A percentile compares a stretch with the other conserved stretches of the same genome.
phyloP scores from a whole-genome alignment of 2,797 vertebrate genomes.

The Heliangelus exortis region DNA sequence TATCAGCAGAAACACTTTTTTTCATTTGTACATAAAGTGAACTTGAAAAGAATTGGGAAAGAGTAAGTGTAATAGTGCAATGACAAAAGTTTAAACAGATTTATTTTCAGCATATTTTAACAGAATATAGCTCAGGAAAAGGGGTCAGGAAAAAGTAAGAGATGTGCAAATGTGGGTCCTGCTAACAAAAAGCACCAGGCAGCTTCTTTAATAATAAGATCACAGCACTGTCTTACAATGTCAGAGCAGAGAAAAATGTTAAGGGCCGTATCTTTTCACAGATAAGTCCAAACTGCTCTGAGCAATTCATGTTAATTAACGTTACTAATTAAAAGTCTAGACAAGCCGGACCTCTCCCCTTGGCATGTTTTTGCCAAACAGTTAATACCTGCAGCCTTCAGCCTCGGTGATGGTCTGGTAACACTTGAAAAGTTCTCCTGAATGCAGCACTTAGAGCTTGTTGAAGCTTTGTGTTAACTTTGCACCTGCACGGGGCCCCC shows the following conservation, averaged over 20 bases:
- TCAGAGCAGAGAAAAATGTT: neutral
- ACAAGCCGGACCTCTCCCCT: neutral
- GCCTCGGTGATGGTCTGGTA: neutral
- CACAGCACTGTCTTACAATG: neutral
- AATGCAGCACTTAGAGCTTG: neutral
- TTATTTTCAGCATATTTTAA: neutral
- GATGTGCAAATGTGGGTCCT: neutral
- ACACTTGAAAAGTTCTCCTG: neutral
- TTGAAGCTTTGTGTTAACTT: conserved; percentile 47
- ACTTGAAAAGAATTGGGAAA: neutral
- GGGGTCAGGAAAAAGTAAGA: neutral
- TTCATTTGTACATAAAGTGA: neutral
- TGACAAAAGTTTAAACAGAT: neutral
- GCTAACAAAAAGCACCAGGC: neutral
- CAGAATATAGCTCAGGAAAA: neutral
- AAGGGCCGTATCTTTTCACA: neutral
- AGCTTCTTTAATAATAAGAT: neutral
- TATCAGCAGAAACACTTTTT: neutral
- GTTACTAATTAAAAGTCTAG: conserved; percentile 33
- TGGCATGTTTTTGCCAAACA: neutral
- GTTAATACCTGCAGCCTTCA: conserved; percentile 29
- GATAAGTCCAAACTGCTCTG: neutral
- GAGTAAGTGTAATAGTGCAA: neutral
- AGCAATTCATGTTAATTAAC: conserved; percentile 9
- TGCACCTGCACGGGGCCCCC: conserved; percentile 67